phyloP scores from a whole-genome alignment of 2,797 vertebrate genomes.

The Protosalanx chinensis region DNA sequence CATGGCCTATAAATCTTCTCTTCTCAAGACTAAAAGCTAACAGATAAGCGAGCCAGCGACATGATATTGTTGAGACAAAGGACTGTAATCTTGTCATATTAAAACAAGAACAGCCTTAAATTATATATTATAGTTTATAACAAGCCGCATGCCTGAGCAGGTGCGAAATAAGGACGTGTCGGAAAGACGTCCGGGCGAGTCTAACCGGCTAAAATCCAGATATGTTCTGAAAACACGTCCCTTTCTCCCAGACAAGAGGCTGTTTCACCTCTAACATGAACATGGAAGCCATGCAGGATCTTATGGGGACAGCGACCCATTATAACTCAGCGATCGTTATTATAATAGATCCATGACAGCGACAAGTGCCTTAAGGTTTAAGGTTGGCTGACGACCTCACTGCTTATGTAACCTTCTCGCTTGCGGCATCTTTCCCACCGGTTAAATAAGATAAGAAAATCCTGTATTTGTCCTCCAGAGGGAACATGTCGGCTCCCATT shows the following conservation, averaged over 20 bases:
- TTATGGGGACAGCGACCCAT: neutral
- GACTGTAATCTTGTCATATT: neutral
- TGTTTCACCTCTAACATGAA: neutral
- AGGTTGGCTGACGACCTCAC: neutral
- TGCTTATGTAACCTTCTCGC: conserved; percentile 26
- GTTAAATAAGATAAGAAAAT: no score
- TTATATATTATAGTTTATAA: no score
- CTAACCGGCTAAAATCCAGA: no score
- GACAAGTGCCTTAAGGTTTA: neutral
- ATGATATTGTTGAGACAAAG: conserved; percentile 25
- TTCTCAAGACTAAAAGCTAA: conserved; percentile 7
- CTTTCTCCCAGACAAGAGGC: neutral
- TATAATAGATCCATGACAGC: neutral
- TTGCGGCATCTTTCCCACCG: neutral
- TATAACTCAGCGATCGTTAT: no score
- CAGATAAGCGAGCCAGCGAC: conserved; percentile 31
- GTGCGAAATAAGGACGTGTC: no score
- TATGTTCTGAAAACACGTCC: neutral
- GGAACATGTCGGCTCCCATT: no score
- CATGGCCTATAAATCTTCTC: conserved; percentile 18
- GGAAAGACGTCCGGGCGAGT: no score
- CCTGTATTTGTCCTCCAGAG: no score
- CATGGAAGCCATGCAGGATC: neutral
- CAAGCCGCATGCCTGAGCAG: no score
- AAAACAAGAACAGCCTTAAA: no score